Conservation (phyloP, 2,113 vertebrate species). For the Athene noctua region DNA sequence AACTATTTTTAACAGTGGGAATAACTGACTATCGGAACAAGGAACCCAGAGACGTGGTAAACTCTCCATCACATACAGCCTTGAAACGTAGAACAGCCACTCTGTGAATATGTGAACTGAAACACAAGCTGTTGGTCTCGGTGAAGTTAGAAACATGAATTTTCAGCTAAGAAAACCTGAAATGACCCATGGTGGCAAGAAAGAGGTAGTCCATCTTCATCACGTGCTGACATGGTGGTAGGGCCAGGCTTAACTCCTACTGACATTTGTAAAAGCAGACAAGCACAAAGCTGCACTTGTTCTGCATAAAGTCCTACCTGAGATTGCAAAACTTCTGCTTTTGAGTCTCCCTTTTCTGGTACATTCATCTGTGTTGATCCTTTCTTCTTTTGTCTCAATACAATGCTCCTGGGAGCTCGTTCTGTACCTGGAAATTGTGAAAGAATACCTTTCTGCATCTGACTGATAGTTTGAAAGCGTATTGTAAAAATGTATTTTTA, state of each 20-base stretch:
- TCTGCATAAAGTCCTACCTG: background rate
- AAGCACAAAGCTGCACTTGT: background rate
- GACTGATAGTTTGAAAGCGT: background rate
- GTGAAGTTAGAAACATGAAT: background rate
- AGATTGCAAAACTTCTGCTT: background rate
- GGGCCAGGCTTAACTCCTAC: background rate
- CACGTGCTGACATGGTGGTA: background rate
- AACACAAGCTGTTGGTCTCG: background rate
- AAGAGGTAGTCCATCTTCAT: background rate
- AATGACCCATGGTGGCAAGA: background rate
- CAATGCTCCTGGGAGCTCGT: background rate
- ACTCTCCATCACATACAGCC: background rate
- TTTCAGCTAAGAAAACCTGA: background rate
- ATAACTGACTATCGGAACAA: slow-evolving; percentile 18
- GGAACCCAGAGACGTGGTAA: background rate
- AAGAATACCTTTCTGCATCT: background rate
- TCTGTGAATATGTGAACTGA: background rate
- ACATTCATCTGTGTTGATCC: background rate
- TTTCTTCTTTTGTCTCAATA: background rate
- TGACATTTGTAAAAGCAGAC: background rate
- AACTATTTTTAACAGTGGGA: slow-evolving; percentile 53
- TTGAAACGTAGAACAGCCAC: background rate
- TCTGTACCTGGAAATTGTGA: background rate
- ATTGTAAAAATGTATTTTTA: background rate
- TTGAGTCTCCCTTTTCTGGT: background rate